These are phyloP conservation scores for Euphonia xanthogaster DNA, from an alignment of 2,797 vertebrate genomes.

Conservation along the genomic window DNA sequence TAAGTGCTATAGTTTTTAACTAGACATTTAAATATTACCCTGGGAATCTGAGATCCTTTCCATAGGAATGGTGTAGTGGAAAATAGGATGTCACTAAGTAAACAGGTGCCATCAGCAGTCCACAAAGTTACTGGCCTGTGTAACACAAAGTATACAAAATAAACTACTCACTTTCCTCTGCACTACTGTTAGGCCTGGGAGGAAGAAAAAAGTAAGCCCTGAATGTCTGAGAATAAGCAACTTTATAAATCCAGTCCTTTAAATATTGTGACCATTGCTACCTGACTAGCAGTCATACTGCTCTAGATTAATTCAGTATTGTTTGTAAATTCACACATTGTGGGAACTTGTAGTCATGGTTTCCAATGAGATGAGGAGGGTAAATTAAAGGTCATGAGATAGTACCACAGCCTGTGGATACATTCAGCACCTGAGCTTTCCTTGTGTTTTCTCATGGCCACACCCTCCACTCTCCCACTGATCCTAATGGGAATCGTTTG, in stretches of 20 bases:
- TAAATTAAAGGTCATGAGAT: background rate
- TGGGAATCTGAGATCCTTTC: background rate
- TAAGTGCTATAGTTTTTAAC: background rate
- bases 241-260: background rate
- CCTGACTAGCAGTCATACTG: background rate
- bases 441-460: background rate
- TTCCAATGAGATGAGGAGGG: background rate
- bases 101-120: background rate
- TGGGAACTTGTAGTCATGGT: background rate
- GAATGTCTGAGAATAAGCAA: background rate
- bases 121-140: background rate
- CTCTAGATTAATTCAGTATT: background rate
- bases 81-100: background rate
- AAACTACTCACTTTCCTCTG: background rate
- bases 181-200: background rate
- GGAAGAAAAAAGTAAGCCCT: background rate
- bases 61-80: background rate
- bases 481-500: background rate
- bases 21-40: background rate
- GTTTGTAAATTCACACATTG: background rate
- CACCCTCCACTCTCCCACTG: accelerated
- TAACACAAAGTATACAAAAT: background rate
- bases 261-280: background rate
- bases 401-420: background rate
- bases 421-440: background rate